Conservation (phyloP, 2,888 invertebrate genomes). For the Serrognathus titanus region DNA sequence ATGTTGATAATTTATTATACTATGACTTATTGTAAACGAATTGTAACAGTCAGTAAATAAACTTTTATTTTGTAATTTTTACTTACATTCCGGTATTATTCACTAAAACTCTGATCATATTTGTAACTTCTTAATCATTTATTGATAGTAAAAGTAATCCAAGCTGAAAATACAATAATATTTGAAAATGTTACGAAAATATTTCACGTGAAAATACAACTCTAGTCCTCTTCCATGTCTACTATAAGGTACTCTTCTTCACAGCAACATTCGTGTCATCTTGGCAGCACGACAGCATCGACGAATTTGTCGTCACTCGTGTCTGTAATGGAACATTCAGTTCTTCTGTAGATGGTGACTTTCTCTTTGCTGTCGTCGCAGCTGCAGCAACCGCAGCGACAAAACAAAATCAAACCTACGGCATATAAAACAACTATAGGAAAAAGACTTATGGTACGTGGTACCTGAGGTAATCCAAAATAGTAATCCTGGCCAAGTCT, state of each 20-base stretch:
- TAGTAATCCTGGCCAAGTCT: slow-evolving; percentile 60
- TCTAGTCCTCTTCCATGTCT: slow-evolving; percentile 35
- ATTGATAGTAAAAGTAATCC: no score
- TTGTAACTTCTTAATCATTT: no score
- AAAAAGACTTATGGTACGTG: slow-evolving; percentile 37
- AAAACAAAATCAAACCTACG: slow-evolving; percentile 43
- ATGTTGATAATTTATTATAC: not conserved
- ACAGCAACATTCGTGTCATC: slow-evolving; percentile 48
- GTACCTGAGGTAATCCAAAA: slow-evolving; percentile 61
- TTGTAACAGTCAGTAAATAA: not conserved
- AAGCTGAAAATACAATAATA: slow-evolving; percentile 1
- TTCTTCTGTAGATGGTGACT: slow-evolving; percentile 24
- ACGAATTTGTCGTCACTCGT: slow-evolving; percentile 45
- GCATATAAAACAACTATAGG: slow-evolving; percentile 32
- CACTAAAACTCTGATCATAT: no score
- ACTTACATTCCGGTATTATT: not conserved
- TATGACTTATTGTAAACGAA: no score
- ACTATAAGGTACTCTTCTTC: slow-evolving; percentile 38
- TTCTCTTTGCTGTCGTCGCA: slow-evolving; percentile 36
- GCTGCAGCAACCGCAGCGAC: slow-evolving; percentile 45
- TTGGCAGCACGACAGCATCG: slow-evolving; percentile 60
- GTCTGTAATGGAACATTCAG: slow-evolving; percentile 30
- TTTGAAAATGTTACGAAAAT: no score
- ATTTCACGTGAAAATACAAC: no score
- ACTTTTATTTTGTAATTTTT: not conserved